Conservation (phyloP, 2,113 vertebrate genomes). For the Mobula birostris region DNA sequence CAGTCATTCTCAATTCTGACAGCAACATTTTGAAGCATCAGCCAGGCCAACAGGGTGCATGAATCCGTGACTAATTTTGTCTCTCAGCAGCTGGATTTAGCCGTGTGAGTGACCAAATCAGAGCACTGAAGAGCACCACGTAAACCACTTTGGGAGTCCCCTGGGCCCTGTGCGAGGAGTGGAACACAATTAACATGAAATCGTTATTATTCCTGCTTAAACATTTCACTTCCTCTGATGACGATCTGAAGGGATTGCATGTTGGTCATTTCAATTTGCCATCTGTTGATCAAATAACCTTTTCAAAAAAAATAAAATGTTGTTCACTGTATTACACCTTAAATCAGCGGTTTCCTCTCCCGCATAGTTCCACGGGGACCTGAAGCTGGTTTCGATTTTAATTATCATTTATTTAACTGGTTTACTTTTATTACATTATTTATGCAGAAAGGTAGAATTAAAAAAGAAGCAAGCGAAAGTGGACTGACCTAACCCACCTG, state of each 20-base stretch:
- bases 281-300: constrained; percentile 36
- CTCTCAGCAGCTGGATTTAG: constrained; percentile 50
- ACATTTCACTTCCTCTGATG: constrained; percentile 36
- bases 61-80: constrained; percentile 77
- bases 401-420: constrained; percentile 51
- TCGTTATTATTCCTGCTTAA: constrained; percentile 35
- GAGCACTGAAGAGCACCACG: constrained; percentile 67
- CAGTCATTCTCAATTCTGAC: neutral
- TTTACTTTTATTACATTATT: neutral
- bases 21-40: constrained; percentile 96
- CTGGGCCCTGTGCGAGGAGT: constrained; percentile 64
- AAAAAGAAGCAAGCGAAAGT: constrained; percentile 78
- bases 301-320: constrained; percentile 22
- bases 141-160: constrained; percentile 68
- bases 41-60: constrained; percentile 67
- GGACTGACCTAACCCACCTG: constrained; percentile 97
- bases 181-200: constrained; percentile 40
- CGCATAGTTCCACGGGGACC: constrained; percentile 71
- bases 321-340: too few relatives aligned
- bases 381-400: constrained; percentile 60
- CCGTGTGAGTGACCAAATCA: constrained; percentile 73
- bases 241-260: constrained; percentile 32
- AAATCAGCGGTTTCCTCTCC: neutral
- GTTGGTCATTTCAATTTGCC: constrained; percentile 25
- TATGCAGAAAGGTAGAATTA: constrained; percentile 14